Evolutionary conservation across 2,113 vertebrate species (phyloP).

Genomic region (Ictalurus punctatus): DNA sequence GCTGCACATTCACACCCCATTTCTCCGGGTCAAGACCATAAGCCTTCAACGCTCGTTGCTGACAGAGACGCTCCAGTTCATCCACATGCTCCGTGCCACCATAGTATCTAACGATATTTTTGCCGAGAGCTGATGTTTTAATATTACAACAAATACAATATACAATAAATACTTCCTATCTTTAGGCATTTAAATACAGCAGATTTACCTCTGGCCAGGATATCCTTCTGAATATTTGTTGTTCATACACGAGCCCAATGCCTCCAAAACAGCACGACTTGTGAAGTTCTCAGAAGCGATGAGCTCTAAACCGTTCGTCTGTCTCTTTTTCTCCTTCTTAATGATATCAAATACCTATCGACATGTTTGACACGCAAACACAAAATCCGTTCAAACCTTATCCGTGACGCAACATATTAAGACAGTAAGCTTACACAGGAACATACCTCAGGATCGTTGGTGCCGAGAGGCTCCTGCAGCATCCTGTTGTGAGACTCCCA

Average conservation of each 20-base stretch:
- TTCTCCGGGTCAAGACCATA: conserved; percentile 82
- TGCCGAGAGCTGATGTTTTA: not conserved
- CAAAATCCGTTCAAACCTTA: not conserved
- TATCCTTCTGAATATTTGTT: conserved; percentile 99
- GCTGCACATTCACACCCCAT: conserved; percentile 96
- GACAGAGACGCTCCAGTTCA: conserved; percentile 90
- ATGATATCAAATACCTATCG: conserved; percentile 88
- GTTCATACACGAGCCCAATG: conserved; percentile 96
- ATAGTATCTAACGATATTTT: conserved; percentile 80
- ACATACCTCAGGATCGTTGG: conserved; percentile 85
- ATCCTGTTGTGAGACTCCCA: conserved; percentile 87
- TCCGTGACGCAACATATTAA: not conserved
- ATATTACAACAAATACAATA: not conserved
- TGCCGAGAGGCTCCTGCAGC: conserved; percentile 82
- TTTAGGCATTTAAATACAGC: not conserved
- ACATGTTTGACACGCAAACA: not conserved
- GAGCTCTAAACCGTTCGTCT: conserved; percentile 87
- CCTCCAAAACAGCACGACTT: conserved; percentile 92
- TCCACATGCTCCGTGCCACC: conserved; percentile 92
- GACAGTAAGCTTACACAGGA: not conserved
- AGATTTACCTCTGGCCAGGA: conserved; percentile 88
- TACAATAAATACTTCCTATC: too few relatives aligned
- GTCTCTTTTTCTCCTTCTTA: conserved; percentile 90
- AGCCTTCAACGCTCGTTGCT: conserved; percentile 85
- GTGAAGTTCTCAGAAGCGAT: conserved; percentile 96